Evolutionary conservation across 1,140 invertebrate species (phyloP).

Genomic region (Drosophila lacteicornis): DNA sequence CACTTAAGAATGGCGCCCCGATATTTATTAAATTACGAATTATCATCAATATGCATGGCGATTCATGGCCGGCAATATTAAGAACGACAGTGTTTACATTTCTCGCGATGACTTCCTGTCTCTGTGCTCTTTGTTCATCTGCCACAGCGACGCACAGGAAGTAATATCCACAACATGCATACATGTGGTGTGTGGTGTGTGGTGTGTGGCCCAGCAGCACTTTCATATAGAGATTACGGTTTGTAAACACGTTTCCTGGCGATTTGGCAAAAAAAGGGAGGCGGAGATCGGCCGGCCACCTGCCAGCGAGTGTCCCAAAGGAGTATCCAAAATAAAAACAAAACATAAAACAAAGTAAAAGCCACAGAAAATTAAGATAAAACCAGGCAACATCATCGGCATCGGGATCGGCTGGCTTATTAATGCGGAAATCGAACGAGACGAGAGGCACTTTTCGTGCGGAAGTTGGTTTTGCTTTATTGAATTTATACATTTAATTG

Average conservation of each 20-base stretch:
- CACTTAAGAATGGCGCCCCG: neutral
- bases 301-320: slow-evolving; percentile 9
- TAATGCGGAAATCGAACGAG: slow-evolving; percentile 36
- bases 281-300: slow-evolving; percentile 7
- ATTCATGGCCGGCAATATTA: slow-evolving; percentile 9
- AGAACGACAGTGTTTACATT: slow-evolving; percentile 18
- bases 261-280: slow-evolving; percentile 2
- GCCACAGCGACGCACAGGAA: slow-evolving; percentile 12
- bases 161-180: slow-evolving; percentile 1
- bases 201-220: neutral
- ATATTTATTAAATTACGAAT: slow-evolving; percentile 7
- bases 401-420: slow-evolving; percentile 10
- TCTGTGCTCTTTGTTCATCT: slow-evolving; percentile 19
- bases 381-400: slow-evolving; percentile 8
- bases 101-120: slow-evolving; percentile 5
- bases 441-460: slow-evolving; percentile 28
- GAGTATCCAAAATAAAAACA: slow-evolving; percentile 1
- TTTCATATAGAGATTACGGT: slow-evolving; percentile 6
- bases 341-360: slow-evolving; percentile 1
- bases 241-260: slow-evolving; percentile 14
- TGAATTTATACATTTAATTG: slow-evolving; percentile 44
- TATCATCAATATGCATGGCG: slow-evolving; percentile 17
- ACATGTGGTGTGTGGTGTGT: neutral
- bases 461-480: slow-evolving; percentile 36
- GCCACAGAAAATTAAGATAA: slow-evolving; percentile 6